Evolutionary conservation across 1,140 invertebrate species (phyloP), one percentile per base, ranked within the genome.

Genomic region (Zaprionus taronus): DNA sequence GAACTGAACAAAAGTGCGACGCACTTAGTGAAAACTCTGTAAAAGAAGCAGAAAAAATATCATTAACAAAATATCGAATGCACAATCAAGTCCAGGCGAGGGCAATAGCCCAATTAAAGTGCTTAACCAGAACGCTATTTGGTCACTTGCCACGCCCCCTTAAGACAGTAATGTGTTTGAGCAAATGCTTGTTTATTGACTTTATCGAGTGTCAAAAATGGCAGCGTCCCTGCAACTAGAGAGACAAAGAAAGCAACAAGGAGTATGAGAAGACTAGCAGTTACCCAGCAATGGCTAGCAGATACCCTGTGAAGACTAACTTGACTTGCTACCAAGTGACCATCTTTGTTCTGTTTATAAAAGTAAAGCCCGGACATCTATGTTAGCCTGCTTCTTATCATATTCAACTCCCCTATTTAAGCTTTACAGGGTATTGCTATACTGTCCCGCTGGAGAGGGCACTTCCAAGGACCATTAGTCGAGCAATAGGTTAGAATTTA

Each of bases 201-300:
- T 77, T 83, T 86, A 74, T 86, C 68, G 69, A 83, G 80, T 85
- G 83, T 80, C 83, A 80, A 82, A 82, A 86, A 79, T 82, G 67
- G 72, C 83, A 82, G 79, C 71, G 85, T 80, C 81, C 72, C 85
- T 79, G 60, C 64, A 74, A 81, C 78, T 74, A 77, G 53, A 64
- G 64, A 71, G 24, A 75, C 51, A 71, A 74, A 71, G 55, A 65
- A 47, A 17, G 51, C 57, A 58, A 11, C 7, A 31, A 11, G 41
- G 7, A 36, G 22, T 26, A 17, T 15, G 28, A 11, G 28, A 11
- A 11, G 20, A 56, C 66, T 47, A 53, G 49, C 24, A 72, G 7
- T 22, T 24, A 26, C 55, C 17, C 64, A 47, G 61, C 31, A 31
- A n/a, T 34, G 4, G 15, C 5, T 44, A 44, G n/a, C 41, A 17